These are phyloP conservation scores for Melanotaenia duboulayi DNA, from an alignment of 2,113 vertebrate genomes.

Conservation along the genomic window DNA sequence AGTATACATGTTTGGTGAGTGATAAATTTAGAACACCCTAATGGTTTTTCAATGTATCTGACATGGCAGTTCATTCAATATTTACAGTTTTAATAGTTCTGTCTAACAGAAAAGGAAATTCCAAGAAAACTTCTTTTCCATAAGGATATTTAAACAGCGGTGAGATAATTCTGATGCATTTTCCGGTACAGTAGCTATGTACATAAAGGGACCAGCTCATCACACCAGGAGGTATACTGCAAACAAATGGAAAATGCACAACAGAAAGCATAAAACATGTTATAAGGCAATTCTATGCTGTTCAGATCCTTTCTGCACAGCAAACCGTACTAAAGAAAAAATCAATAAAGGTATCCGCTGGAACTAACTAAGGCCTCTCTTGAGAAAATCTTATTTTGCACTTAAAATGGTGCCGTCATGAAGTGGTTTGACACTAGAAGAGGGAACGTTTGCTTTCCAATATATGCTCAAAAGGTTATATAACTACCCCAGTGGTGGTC, in stretches of 20 bases:
- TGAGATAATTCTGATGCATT: conserved; percentile 5
- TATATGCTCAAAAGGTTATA: not conserved
- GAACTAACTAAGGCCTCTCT: not conserved
- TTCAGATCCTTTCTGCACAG: not conserved
- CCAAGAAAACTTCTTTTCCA: not conserved
- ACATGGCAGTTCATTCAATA: conserved; percentile 1
- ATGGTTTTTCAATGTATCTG: not conserved
- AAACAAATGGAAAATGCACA: conserved; percentile 13
- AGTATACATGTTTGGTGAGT: not conserved
- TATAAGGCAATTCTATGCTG: not conserved
- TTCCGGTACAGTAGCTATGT: not conserved
- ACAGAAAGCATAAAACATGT: not conserved
- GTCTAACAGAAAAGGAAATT: not conserved
- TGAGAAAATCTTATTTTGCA: not conserved
- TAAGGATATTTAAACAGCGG: not conserved
- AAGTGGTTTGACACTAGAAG: not conserved
- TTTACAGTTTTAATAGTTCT: not conserved
- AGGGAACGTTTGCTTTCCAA: not conserved
- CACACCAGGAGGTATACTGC: not conserved
- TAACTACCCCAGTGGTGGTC: not conserved
- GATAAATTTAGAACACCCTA: not conserved
- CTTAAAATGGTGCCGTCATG: not conserved
- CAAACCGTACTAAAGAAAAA: not conserved
- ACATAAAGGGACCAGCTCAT: not conserved
- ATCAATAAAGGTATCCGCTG: conserved; percentile 2